Evolutionary conservation across 2,888 invertebrate genomes (phyloP).

Genomic region (Hofmannophila pseudospretella): DNA sequence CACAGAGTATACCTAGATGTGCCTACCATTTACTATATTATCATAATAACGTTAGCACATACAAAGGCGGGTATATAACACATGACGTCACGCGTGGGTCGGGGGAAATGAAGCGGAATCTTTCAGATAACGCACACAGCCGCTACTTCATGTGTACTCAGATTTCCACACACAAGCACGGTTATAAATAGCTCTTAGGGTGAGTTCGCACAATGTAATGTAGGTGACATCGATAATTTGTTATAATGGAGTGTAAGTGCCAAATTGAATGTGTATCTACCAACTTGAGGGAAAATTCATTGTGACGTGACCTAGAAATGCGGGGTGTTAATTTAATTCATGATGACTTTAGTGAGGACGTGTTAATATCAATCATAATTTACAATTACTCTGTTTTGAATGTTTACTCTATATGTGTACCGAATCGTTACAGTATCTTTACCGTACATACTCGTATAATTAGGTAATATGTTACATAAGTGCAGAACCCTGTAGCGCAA

Average conservation of each 20-base stretch:
- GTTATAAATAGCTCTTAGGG: conserved; percentile 27
- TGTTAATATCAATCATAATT: background rate
- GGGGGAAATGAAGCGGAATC: conserved; percentile 76
- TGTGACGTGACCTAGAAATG: conserved; percentile 32
- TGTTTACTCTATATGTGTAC: too few species aligned
- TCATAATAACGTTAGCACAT: background rate
- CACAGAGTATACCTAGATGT: too few species aligned
- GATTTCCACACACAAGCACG: conserved; percentile 17
- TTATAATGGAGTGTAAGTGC: conserved; percentile 63
- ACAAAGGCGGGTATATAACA: conserved; percentile 5
- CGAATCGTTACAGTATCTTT: too few species aligned
- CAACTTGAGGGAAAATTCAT: conserved; percentile 37
- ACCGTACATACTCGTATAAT: too few species aligned
- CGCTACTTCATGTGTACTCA: conserved; percentile 21
- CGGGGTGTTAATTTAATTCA: background rate
- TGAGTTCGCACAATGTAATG: conserved; percentile 59
- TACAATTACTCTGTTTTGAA: background rate
- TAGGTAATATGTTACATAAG: too few species aligned
- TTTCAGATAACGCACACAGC: conserved; percentile 72
- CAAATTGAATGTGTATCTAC: conserved; percentile 58
- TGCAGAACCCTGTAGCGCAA: too few species aligned
- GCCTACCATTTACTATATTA: too few species aligned
- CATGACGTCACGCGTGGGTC: conserved; percentile 64
- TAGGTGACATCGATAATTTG: conserved; percentile 73
- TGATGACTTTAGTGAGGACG: background rate